phyloP scores from a whole-genome alignment of 2,888 invertebrate species.

The Cantharis nigra region DNA sequence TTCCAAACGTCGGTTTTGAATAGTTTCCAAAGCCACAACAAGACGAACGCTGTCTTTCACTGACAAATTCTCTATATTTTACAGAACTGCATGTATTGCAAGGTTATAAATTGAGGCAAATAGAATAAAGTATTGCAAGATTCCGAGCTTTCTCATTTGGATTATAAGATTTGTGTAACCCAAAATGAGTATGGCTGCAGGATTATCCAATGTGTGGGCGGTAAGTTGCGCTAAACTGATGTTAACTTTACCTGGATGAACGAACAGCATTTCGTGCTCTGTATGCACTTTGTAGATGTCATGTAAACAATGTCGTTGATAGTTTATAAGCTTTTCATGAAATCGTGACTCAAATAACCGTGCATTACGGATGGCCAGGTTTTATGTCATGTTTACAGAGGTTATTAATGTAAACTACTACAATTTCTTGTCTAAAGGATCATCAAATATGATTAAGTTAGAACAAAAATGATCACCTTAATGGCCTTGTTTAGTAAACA shows the following conservation, averaged over 20 bases:
- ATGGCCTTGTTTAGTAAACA: not conserved
- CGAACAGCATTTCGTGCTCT: constrained; percentile 36
- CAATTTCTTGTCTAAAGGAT: constrained; percentile 20
- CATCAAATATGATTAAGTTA: not conserved
- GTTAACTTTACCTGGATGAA: not conserved
- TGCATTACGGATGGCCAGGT: constrained; percentile 44
- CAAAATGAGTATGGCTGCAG: not conserved
- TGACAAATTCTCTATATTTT: not conserved
- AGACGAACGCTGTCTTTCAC: not conserved
- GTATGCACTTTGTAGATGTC: constrained; percentile 46
- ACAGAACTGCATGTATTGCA: not conserved
- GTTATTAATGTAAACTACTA: constrained; percentile 33
- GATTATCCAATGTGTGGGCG: not conserved
- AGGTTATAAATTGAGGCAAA: not conserved
- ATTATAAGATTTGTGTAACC: not conserved
- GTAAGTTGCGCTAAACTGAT: not conserved
- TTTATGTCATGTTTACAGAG: constrained; percentile 32
- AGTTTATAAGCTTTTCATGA: constrained; percentile 48
- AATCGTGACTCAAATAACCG: constrained; percentile 47
- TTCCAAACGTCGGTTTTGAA: not conserved
- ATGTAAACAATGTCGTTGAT: constrained; percentile 49
- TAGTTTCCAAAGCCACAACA: not conserved
- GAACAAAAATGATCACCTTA: not conserved
- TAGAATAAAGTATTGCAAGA: not conserved
- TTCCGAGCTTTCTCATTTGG: not conserved